Evolutionary conservation across 2,888 invertebrate genomes (phyloP), one percentile per base, ranked within the genome.

Genomic region (Temnothorax rugatulus): DNA sequence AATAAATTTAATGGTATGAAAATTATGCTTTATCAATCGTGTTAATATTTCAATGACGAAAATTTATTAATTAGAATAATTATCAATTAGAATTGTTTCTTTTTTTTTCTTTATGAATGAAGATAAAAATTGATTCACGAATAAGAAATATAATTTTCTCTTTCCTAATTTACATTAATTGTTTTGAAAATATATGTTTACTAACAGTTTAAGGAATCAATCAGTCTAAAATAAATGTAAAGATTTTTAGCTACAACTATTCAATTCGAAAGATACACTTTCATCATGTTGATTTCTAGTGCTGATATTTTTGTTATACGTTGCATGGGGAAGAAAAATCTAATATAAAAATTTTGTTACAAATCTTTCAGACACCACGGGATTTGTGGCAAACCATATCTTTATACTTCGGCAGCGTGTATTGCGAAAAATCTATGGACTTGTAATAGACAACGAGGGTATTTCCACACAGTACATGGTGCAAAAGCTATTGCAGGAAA

Each of bases 401-500:
- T 89, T 74, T 25, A 9, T 82, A 9, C 59, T 88, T 21, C 47
- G 57, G 2, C 2, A 15, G 34, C 5, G 0, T 4, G 8, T 73
- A n/a, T 29, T 86, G 18, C 85, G 59, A 15, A 52, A 18, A 2
- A 15, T 84, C 8, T 84, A 86, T 9, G 44, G 63, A 2, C 71
- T 88, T 3, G 0, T 21, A 2, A 0, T 88, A 52, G 52, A 61
- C 5, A 18, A 11, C 1, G 90, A 88, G 81, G 0, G 4, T 63
- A 7, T 86, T 59, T 61, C 82, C 3, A 4, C 77, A 8, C 2
- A 84, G 0, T 73, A 79, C 21, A 1, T 68, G 38, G 4, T 84
- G 3, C 21, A 76, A 2, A 34, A 4, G 5, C 5, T 87, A 34
- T 0, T 73, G 47, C 59, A 47, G 2, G 75, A 71, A 25, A 73